These are phyloP conservation scores for Lepidotrigona ventralis DNA, from an alignment of 1,140 invertebrate genomes.

Conservation along the genomic window DNA sequence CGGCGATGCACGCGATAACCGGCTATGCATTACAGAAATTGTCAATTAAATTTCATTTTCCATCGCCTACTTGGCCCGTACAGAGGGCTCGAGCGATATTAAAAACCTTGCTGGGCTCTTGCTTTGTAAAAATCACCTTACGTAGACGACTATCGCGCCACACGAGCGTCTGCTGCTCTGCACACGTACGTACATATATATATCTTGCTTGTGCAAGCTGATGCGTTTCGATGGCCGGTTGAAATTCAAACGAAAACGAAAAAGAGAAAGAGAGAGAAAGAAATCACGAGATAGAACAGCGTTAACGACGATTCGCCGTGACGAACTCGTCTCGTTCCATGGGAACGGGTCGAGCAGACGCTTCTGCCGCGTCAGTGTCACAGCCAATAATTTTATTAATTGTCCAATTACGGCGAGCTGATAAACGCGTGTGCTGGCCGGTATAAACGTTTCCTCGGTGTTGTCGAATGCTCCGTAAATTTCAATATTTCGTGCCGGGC, in stretches of 20 bases:
- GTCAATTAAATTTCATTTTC: slow-evolving; percentile 45
- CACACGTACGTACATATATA: neutral
- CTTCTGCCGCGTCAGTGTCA: neutral
- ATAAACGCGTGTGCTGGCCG: neutral
- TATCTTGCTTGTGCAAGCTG: neutral
- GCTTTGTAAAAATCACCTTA: slow-evolving; percentile 22
- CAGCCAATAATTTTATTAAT: slow-evolving; percentile 40
- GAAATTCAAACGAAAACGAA: slow-evolving; percentile 1
- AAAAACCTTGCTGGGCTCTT: neutral
- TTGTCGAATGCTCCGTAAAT: slow-evolving; percentile 32
- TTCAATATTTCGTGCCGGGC: slow-evolving; percentile 24
- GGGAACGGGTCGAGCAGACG: slow-evolving; percentile 4
- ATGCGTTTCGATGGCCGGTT: slow-evolving; percentile 8
- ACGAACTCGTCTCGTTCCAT: neutral
- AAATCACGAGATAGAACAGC: neutral
- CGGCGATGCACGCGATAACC: slow-evolving; percentile 15
- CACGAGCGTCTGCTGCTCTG: neutral
- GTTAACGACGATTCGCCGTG: slow-evolving; percentile 1
- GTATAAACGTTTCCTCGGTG: slow-evolving; percentile 2
- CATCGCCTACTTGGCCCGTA: neutral
- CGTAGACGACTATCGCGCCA: neutral
- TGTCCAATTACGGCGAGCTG: slow-evolving; percentile 24
- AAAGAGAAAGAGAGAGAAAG: neutral
- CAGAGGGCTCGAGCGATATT: slow-evolving; percentile 9
- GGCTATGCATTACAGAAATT: neutral